These are phyloP conservation scores for Beroe ovata DNA, from an alignment of 37 sponge, comb jelly and placozoan genomes.

Conservation along the genomic window DNA sequence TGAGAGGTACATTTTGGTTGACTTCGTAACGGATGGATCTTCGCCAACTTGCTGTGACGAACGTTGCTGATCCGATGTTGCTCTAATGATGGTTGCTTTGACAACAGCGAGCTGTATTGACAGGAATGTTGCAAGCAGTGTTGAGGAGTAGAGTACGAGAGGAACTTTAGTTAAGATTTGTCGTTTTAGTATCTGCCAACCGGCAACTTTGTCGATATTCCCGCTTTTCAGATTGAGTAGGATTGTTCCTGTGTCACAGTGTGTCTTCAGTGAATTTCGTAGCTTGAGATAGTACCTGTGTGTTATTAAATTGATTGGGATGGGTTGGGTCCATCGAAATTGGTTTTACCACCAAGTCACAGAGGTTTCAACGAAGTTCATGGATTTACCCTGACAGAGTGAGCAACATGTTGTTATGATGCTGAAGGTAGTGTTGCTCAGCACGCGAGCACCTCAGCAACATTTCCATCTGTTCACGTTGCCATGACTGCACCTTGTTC, in stretches of 20 bases:
- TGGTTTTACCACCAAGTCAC: no score
- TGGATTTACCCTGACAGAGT: conserved; percentile 38
- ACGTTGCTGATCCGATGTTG: background rate
- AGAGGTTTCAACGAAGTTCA: no score
- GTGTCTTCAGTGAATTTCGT: background rate
- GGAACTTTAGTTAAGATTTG: conserved; percentile 17
- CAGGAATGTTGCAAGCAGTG: background rate
- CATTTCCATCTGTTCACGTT: conserved; percentile 18
- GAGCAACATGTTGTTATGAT: conserved; percentile 8
- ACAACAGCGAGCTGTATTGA: conserved; percentile 34
- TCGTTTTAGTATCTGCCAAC: background rate
- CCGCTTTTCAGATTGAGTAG: background rate
- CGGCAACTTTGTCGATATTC: background rate
- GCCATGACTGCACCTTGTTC: conserved; percentile 5
- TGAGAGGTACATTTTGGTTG: background rate
- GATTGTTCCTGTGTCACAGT: background rate
- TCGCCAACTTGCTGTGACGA: background rate
- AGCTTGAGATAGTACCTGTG: conserved; percentile 37
- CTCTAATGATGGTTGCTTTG: background rate
- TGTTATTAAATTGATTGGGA: background rate
- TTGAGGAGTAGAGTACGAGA: conserved; percentile 12
- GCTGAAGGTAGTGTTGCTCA: background rate
- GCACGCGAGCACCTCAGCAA: background rate
- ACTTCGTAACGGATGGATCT: background rate
- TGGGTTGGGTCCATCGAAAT: no score